phyloP scores from a whole-genome alignment of 2,113 vertebrate genomes.

The Furnarius figulus region DNA sequence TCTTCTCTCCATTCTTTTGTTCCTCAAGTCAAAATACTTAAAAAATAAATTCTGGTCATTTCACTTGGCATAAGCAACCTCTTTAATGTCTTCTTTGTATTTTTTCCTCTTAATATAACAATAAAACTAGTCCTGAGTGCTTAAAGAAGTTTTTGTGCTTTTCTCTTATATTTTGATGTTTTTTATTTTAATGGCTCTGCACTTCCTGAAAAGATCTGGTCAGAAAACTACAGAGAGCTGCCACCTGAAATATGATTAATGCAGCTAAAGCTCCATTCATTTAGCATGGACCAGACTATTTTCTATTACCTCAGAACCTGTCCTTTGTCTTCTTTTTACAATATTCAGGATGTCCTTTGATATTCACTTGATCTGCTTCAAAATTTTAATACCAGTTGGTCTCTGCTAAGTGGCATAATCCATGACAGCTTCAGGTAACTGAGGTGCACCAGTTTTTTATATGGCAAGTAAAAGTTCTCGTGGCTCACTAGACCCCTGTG shows the following conservation, averaged over 20 bases:
- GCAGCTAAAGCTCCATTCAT: neutral
- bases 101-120: neutral
- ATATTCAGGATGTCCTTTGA: neutral
- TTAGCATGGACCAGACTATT: neutral
- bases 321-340: neutral
- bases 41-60: neutral
- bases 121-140: neutral
- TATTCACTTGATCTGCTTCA: neutral
- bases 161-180: neutral
- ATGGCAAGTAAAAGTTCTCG: neutral
- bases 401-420: neutral
- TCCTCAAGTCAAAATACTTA: neutral
- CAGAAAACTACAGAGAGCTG: neutral
- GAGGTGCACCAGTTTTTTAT: neutral
- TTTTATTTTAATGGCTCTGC: neutral
- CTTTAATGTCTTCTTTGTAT: neutral
- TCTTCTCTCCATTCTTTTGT: neutral
- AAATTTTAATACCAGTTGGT: neutral
- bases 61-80: neutral
- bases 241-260: neutral
- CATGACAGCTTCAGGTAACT: neutral
- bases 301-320: neutral
- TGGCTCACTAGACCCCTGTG: neutral
- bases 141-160: neutral
- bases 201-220: neutral